Percentiles rank a stretch among this genome's conserved stretches.
Conservation (phyloP, 1,140 invertebrate species). For the Helicoverpa zea region DNA sequence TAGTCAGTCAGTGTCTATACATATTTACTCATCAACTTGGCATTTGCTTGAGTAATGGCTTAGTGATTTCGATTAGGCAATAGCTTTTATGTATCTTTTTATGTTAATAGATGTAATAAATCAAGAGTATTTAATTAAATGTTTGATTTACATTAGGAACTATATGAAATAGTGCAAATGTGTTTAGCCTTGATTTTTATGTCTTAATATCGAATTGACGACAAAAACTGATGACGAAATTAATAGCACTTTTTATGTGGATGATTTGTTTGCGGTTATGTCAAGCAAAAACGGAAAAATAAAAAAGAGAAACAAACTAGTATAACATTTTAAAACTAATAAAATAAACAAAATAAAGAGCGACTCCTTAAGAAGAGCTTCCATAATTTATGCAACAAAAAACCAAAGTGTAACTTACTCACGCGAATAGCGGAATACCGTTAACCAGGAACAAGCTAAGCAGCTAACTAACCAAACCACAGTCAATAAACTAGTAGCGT, state of each 20-base stretch:
- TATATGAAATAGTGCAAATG: constrained; percentile 28
- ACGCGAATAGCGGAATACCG: background rate
- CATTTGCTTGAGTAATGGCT: constrained; percentile 28
- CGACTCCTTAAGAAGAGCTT: constrained; percentile 7
- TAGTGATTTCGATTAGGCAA: constrained; percentile 46
- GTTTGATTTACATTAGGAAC: constrained; percentile 42
- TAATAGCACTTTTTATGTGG: background rate
- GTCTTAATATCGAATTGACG: constrained; percentile 14
- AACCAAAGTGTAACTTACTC: background rate
- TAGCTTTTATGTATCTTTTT: constrained; percentile 19
- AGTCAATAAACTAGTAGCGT: constrained; percentile 29
- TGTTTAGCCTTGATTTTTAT: constrained; percentile 24
- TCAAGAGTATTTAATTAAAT: constrained; percentile 34
- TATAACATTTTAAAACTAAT: background rate
- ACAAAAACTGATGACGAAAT: background rate
- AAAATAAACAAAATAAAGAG: background rate
- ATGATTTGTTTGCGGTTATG: background rate
- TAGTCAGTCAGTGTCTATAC: too few species aligned
- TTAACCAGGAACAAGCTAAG: background rate
- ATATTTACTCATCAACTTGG: constrained; percentile 21
- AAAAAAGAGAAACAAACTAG: background rate
- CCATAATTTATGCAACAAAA: constrained; percentile 6
- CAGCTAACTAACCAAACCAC: constrained; percentile 31
- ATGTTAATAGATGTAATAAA: constrained; percentile 37
- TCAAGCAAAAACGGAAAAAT: background rate